Percentiles rank a stretch among this genome's conserved stretches.
Conservation (phyloP, 2,888 invertebrate genomes). For the Cylloceria caligata region DNA sequence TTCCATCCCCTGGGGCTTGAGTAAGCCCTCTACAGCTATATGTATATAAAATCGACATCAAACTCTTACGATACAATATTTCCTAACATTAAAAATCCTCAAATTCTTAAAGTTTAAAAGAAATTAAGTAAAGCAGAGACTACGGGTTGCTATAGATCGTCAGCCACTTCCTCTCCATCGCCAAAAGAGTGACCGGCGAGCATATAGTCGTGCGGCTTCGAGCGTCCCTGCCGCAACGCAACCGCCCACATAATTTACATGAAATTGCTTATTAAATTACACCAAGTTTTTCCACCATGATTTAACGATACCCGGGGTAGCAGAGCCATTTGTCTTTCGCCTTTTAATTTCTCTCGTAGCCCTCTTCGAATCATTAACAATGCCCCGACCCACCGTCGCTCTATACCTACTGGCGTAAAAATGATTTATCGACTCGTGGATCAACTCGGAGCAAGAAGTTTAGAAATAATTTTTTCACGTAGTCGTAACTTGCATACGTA, state of each 20-base stretch:
- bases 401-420: slow-evolving; percentile 53
- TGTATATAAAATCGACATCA: slow-evolving; percentile 67
- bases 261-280: slow-evolving; percentile 84
- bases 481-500: background rate
- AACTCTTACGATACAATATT: background rate
- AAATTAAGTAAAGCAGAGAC: background rate
- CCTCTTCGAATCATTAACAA: slow-evolving; percentile 61
- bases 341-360: slow-evolving; percentile 77
- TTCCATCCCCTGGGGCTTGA: slow-evolving; percentile 66
- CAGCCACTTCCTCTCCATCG: background rate
- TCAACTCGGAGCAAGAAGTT: slow-evolving; percentile 68
- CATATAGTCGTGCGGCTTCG: background rate
- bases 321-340: slow-evolving; percentile 81
- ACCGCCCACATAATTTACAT: slow-evolving; percentile 78
- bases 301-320: slow-evolving; percentile 76
- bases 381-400: slow-evolving; percentile 23
- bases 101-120: background rate
- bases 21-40: slow-evolving; percentile 61
- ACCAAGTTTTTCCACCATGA: slow-evolving; percentile 81
- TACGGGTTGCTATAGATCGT: background rate
- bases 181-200: background rate
- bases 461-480: slow-evolving; percentile 69
- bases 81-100: slow-evolving; percentile 2
- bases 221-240: background rate
- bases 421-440: slow-evolving; percentile 68